Evolutionary conservation across 2,797 vertebrate genomes (phyloP), one percentile per base, ranked within the genome.

Genomic region (Girardinus metallicus): DNA sequence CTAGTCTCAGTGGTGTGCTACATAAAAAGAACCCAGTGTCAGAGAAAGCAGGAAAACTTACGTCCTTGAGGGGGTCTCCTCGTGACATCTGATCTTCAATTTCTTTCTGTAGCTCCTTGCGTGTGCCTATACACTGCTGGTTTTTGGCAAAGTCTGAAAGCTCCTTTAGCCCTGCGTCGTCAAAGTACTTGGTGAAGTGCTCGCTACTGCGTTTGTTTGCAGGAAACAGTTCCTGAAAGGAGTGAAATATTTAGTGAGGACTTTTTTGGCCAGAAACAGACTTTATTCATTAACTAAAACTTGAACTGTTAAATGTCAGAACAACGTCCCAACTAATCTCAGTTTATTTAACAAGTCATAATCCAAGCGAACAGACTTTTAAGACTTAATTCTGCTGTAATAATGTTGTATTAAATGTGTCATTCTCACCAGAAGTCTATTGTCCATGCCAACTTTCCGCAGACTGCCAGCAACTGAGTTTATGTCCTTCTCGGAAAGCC

Each of bases 401-500:
- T 43, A 29, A 77, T 34, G 73, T 53, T 57, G 70, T 71, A 55
- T 74, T 49, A 29, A 29, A 70, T 55, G 55, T 29, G 36, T 77
- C 5, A 29, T 79, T 41, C 92, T 93, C 91, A 98, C 97, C 97
- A 99, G 97, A 88, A 99, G 95, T 91, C 98, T 96, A 92, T 97
- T 99, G 93, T 99, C 98, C 97, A 99, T 99, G 94, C 97, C 97
- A 85, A 99, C 98, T 94, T 98, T 99, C 57, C 97, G 95, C 85
- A 98, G 97, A 88, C 96, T 98, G 90, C 88, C 96, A 91, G 97
- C 96, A 36, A 99, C 97, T 10, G 98, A 98, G 89, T 96, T 97
- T 90, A 99, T 98, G 93, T 99, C 98, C 92, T 97, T 99, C 90
- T 99, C 97, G 73, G 97, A 97, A 92, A 99, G 97, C 98, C 98